Percentiles rank a stretch among this genome's conserved stretches.
These are phyloP conservation scores for Drosophila limbata DNA, from an alignment of 2,888 invertebrate genomes.

Conservation along the genomic window DNA sequence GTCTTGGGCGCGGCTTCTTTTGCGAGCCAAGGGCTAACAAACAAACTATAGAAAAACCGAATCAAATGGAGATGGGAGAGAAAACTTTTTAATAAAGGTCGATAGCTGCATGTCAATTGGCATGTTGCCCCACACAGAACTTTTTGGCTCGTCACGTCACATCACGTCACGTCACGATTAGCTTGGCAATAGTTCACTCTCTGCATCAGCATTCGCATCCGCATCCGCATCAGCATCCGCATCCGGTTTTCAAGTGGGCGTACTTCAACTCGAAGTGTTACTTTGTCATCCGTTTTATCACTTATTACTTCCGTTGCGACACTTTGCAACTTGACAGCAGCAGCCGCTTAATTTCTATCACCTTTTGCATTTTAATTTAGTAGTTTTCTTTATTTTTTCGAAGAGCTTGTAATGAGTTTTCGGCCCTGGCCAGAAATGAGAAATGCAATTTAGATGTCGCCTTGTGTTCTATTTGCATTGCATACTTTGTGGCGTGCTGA, in stretches of 20 bases:
- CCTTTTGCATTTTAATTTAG: conserved; percentile 74
- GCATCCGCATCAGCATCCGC: conserved; percentile 63
- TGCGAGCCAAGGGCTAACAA: conserved; percentile 58
- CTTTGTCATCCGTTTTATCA: conserved; percentile 80
- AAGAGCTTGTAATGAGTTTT: conserved; percentile 56
- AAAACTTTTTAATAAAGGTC: conserved; percentile 82
- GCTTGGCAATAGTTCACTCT: conserved; percentile 69
- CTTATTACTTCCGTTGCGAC: conserved; percentile 79
- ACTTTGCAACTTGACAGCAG: conserved; percentile 37
- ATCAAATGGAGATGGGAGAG: conserved; percentile 28
- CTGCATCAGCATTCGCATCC: conserved; percentile 33
- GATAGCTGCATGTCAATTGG: conserved; percentile 82
- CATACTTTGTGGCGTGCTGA: conserved; percentile 40
- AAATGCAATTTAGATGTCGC: conserved; percentile 52
- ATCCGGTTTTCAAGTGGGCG: conserved; percentile 69
- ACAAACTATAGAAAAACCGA: conserved; percentile 16
- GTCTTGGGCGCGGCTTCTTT: conserved; percentile 73
- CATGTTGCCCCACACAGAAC: conserved; percentile 39
- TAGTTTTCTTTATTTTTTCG: conserved; percentile 1
- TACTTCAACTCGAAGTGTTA: conserved; percentile 44
- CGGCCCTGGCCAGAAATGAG: conserved; percentile 36
- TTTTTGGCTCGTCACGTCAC: conserved; percentile 54
- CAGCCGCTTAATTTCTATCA: conserved; percentile 64
- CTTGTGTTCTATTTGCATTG: conserved; percentile 33
- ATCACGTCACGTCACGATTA: conserved; percentile 65